These are phyloP conservation scores for Lacerta agilis DNA, from an alignment of 2,797 vertebrate species.

Conservation along the genomic window DNA sequence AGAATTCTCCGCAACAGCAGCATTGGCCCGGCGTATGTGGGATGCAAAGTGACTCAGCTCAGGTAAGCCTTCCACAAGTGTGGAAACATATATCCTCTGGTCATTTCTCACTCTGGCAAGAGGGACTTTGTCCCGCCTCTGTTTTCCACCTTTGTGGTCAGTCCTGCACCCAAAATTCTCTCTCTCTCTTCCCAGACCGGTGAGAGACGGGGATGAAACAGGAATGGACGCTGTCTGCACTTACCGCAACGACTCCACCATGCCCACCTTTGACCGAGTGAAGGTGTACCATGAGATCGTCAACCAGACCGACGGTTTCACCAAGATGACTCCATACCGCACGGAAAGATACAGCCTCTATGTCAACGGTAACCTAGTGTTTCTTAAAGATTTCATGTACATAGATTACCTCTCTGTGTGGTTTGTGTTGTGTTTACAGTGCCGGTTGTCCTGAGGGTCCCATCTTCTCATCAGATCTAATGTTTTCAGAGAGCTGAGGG, in stretches of 20 bases:
- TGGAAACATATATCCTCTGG: too few species aligned
- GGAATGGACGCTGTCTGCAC: constrained; percentile 54
- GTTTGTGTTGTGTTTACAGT: too few species aligned
- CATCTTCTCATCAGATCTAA: fast-evolving
- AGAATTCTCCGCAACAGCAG: too few species aligned
- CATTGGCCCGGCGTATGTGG: too few species aligned
- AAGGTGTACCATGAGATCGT: background rate
- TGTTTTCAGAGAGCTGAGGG: too few species aligned
- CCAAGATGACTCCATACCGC: background rate
- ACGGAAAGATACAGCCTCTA: constrained; percentile 40
- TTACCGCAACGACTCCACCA: background rate
- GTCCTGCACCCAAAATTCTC: background rate
- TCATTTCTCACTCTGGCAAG: too few species aligned
- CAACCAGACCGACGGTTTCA: constrained; percentile 2
- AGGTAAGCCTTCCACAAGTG: background rate
- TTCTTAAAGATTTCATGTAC: too few species aligned
- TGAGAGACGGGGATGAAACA: constrained; percentile 47
- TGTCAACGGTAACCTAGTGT: constrained; percentile 34
- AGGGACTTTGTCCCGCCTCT: too few species aligned
- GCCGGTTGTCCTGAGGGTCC: fast-evolving
- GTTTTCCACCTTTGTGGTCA: background rate
- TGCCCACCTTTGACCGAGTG: background rate
- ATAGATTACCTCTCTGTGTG: too few species aligned
- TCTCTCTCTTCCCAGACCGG: constrained; percentile 36
- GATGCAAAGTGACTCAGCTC: background rate